phyloP scores from a whole-genome alignment of 2,797 vertebrate genomes.

The Falco cherrug region DNA sequence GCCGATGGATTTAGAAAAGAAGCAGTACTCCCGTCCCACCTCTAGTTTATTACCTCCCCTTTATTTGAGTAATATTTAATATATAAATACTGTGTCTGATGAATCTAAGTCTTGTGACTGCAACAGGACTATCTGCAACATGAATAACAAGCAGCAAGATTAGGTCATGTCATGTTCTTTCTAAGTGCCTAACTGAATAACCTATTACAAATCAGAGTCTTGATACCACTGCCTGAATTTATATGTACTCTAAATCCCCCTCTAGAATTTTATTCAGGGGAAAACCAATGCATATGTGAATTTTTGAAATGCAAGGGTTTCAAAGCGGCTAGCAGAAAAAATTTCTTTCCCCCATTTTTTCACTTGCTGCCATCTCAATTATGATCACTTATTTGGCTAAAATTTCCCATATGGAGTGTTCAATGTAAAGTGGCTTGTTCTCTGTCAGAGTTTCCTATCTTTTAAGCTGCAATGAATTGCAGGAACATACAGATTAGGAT shows the following conservation, averaged over 20 bases:
- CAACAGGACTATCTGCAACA: not conserved
- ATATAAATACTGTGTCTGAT: not conserved
- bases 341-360: not conserved
- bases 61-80: not conserved
- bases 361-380: not conserved
- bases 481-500: not conserved
- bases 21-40: not conserved
- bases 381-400: not conserved
- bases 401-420: not conserved
- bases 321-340: not conserved
- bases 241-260: not conserved
- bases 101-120: not conserved
- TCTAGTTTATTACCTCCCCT: not conserved
- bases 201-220: not conserved
- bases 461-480: not conserved
- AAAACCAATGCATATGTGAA: not conserved
- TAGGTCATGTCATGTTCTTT: not conserved
- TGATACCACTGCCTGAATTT: not conserved
- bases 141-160: not conserved
- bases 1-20: not conserved
- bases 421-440: not conserved
- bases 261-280: not conserved
- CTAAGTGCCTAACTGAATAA: not conserved
- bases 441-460: not conserved
- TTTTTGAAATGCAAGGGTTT: not conserved